phyloP scores from a whole-genome alignment of 2,888 invertebrate genomes.

The Aproaerema taeniolella region DNA sequence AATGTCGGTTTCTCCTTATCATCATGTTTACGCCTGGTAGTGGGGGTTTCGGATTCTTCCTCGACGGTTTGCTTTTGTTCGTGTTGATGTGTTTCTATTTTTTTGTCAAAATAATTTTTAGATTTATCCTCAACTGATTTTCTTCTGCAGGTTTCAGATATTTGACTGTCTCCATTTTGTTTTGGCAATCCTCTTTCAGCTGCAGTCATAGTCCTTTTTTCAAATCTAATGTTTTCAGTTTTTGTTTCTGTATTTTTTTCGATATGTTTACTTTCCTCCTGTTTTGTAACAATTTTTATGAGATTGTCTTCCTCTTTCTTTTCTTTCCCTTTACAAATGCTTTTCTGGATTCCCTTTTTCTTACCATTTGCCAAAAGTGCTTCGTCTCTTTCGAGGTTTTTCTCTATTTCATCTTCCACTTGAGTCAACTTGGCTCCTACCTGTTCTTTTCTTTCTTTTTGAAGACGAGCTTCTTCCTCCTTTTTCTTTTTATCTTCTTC shows the following conservation, averaged over 20 bases:
- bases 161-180: neutral
- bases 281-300: slow-evolving; percentile 10
- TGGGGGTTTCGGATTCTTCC: slow-evolving; percentile 38
- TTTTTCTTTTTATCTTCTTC: slow-evolving; percentile 1
- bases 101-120: neutral
- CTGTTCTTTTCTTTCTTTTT: slow-evolving; percentile 1
- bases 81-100: neutral
- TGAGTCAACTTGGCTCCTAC: slow-evolving; percentile 12
- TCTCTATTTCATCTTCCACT: slow-evolving; percentile 14
- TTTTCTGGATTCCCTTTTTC: neutral
- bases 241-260: slow-evolving; percentile 8
- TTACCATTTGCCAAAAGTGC: too few species aligned
- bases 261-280: slow-evolving; percentile 1
- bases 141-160: neutral
- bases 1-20: slow-evolving; percentile 35
- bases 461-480: slow-evolving; percentile 1
- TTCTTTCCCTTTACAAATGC: neutral
- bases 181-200: neutral
- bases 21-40: slow-evolving; percentile 21
- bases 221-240: slow-evolving; percentile 10
- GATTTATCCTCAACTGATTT: neutral
- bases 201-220: slow-evolving; percentile 12
- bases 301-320: slow-evolving; percentile 3
- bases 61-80: slow-evolving; percentile 24
- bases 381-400: slow-evolving; percentile 9